Evolutionary conservation across 2,888 invertebrate genomes (phyloP), one percentile per base, ranked within the genome.

Genomic region (Polymixis flavicincta): DNA sequence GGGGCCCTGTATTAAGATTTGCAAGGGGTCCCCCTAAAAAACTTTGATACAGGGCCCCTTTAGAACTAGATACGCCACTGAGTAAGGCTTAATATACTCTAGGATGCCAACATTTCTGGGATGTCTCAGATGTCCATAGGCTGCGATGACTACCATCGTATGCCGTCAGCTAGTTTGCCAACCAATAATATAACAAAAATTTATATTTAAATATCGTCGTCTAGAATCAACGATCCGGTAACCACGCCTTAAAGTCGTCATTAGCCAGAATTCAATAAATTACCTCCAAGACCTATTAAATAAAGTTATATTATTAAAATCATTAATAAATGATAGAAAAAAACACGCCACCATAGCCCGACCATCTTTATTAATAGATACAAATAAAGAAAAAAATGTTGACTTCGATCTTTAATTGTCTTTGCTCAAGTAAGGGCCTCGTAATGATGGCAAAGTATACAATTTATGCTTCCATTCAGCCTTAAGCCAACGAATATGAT

Each of bases 321-420:
- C 4, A 32, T 17, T n/a, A 54, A 17, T 37, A n/a, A 13, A 19
- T 25, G 2, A 19, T 14, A 28, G 52, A 42, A 52, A 63, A 64
- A 25, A 19, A 42, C 19, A 19, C 60, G 50, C n/a, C 25, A 52
- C 0, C 14, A 42, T 0, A n/a, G 17, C n/a, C 8, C 32, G 11
- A 52, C 25, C 19, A 22, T 2, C 8, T 52, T 54, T 61, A 71
- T 54, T 11, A 25, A 73, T 32, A 52, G 59, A 37, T 7, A 6
- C 25, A 19, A 22, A 11, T 48, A 5, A 17, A 19, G 3, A 74
- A 73, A 74, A 74, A 74, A n/a, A 42, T 74, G 74, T 74, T 57
- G n/a, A 74, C 74, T 17, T 37, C 55, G 0, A 19, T 50, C 7
- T 37, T 9, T 61, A 22, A 25, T 32, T 37, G 37, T 68, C 17